Conservation (phyloP, 2,113 vertebrate genomes). For the Machaerirhynchus nigripectus region DNA sequence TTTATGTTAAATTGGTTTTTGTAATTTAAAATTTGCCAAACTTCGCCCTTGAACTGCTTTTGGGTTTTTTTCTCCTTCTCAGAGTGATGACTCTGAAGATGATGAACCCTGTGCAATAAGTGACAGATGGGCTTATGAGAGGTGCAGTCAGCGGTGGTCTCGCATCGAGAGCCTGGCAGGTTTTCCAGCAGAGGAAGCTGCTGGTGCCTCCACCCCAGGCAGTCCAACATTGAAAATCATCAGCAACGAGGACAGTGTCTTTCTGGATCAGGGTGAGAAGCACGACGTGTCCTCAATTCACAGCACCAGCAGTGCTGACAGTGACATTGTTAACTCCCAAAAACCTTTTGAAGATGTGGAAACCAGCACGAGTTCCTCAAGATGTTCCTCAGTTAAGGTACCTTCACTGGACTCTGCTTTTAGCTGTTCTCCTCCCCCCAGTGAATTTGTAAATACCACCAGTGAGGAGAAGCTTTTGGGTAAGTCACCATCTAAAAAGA, state of each 20-base stretch:
- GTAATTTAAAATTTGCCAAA: background rate
- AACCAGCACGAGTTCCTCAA: constrained; percentile 72
- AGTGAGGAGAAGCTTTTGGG: constrained; percentile 63
- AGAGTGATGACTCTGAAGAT: constrained; percentile 80
- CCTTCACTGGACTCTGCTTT: constrained; percentile 63
- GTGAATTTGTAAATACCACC: constrained; percentile 36
- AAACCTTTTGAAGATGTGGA: constrained; percentile 65
- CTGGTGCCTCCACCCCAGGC: background rate
- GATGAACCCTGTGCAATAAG: constrained; percentile 86
- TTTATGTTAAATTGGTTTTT: background rate
- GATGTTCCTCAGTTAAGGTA: constrained; percentile 68
- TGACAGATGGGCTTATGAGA: constrained; percentile 82
- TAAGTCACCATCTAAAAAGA: constrained; percentile 74
- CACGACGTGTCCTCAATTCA: constrained; percentile 75
- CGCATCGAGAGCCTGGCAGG: constrained; percentile 61
- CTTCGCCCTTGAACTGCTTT: background rate
- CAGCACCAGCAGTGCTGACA: constrained; percentile 82
- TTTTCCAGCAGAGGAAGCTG: background rate
- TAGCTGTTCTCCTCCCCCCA: constrained; percentile 68
- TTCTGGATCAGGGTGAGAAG: constrained; percentile 55
- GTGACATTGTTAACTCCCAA: constrained; percentile 57
- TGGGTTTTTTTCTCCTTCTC: background rate
- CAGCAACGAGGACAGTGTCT: background rate
- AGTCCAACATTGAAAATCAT: constrained; percentile 16
- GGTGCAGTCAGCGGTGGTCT: constrained; percentile 72